Evolutionary conservation across 2,113 vertebrate species (phyloP), one percentile per base, ranked within the genome.

Genomic region (Microcebus jonahi): DNA sequence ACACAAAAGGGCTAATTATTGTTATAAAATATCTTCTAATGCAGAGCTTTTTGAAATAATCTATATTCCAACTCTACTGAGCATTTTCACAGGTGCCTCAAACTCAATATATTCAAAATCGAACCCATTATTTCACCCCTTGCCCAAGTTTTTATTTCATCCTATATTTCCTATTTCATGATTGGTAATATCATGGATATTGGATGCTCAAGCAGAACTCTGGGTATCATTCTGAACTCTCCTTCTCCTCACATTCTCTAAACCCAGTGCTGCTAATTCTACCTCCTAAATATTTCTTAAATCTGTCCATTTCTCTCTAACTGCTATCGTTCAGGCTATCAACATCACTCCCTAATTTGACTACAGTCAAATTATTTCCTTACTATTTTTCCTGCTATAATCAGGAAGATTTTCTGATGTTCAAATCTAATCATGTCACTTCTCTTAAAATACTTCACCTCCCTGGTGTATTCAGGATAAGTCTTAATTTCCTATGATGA

Each of bases 31-130:
- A 94, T 29, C 48, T 75, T 82, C 61, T 65, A 76, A 36, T 71
- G 36, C 57, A 76, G 42, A 14, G 75, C n/a, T 93, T 92, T 91
- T 75, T 83, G 57, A 96, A 96, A 80, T 83, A 39, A 57, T 82
- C 23, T 77, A 0, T 79, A 61, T 90, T 75, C 77, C 27, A 63
- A 6, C 25, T 88, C 65, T 80, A 20, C 42, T 70, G 67, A 86
- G 14, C 73, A 48, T 88, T 68, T 70, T 42, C 27, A 3, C 42
- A 57, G 39, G 27, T 61, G 3, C 12, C 4, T 77, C 61, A 34
- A 20, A 85, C 55, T 93, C 36, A 34, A 0, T 82, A 7, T 45
- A 34, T 34, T 83, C 29, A 79, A 55, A 79, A 29, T 59, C 55
- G 39, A 92, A 39, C 42, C 45, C 27, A 25, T 84, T 50, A n/a